phyloP scores from a whole-genome alignment of 2,113 vertebrate genomes.

The Thomomys bottae region DNA sequence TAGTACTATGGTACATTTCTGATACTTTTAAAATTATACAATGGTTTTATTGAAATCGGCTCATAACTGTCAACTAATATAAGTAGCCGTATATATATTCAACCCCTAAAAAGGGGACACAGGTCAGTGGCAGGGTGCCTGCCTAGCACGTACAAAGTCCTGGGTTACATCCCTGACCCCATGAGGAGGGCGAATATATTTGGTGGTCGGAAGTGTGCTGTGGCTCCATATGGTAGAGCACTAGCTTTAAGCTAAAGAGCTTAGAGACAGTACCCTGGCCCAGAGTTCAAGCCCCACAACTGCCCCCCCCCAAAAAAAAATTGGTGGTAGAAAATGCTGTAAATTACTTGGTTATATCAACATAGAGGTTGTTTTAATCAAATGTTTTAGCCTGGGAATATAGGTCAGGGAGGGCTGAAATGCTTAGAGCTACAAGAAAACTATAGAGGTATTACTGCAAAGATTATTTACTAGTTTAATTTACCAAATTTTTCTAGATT shows the following conservation, averaged over 20 bases:
- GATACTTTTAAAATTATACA: slow-evolving; percentile 30
- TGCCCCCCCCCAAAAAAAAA: too few species aligned
- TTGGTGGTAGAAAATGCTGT: neutral
- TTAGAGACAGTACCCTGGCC: too few species aligned
- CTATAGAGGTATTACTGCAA: neutral
- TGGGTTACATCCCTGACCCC: neutral
- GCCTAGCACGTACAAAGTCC: neutral
- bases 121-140: neutral
- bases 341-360: neutral
- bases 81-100: neutral
- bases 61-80: neutral
- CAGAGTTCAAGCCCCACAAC: too few species aligned
- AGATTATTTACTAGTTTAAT: neutral
- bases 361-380: neutral
- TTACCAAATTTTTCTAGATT: neutral
- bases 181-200: neutral
- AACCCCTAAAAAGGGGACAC: neutral
- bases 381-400: too few species aligned
- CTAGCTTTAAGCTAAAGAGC: too few species aligned
- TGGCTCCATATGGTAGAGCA: too few species aligned
- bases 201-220: too few species aligned
- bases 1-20: slow-evolving; percentile 11
- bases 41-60: slow-evolving; percentile 31
- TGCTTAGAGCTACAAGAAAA: slow-evolving; percentile 21
- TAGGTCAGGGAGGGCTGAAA: neutral